Evolutionary conservation across 2,888 invertebrate species (phyloP).

Genomic region (Pardosa pseudoannulata): DNA sequence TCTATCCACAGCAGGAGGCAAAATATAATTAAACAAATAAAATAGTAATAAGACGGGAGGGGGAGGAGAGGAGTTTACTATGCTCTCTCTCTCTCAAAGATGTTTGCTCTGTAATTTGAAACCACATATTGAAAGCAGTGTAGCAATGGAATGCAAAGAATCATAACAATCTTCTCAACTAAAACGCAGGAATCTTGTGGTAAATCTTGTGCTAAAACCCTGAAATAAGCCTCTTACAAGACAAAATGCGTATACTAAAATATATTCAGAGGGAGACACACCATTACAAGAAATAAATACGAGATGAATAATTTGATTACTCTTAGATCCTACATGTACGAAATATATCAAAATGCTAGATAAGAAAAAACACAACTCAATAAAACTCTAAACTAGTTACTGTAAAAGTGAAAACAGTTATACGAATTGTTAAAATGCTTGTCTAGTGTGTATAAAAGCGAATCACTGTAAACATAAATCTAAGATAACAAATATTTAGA

Average conservation of each 20-base stretch:
- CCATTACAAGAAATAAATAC: neutral
- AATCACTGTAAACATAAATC: no score
- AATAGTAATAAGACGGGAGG: no score
- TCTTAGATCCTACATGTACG: no score
- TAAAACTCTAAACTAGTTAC: no score
- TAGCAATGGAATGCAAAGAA: neutral
- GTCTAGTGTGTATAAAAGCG: no score
- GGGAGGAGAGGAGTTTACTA: no score
- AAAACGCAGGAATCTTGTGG: neutral
- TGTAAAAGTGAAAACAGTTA: no score
- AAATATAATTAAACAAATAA: neutral
- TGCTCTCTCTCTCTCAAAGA: neutral
- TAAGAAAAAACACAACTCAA: no score
- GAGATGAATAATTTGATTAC: neutral
- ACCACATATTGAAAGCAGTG: neutral
- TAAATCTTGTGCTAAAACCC: conserved; percentile 2
- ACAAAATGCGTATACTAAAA: neutral
- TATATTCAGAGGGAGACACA: neutral
- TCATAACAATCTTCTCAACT: neutral
- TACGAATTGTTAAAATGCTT: no score
- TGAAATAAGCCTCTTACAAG: conserved; percentile 9
- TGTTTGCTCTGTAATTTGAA: neutral
- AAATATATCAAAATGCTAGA: no score
- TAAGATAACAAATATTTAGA: no score
- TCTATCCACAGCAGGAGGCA: no score